Base-by-base conservation (phyloP, 1,140 invertebrate species). In the Chrysomallon squamiferum region DNA sequence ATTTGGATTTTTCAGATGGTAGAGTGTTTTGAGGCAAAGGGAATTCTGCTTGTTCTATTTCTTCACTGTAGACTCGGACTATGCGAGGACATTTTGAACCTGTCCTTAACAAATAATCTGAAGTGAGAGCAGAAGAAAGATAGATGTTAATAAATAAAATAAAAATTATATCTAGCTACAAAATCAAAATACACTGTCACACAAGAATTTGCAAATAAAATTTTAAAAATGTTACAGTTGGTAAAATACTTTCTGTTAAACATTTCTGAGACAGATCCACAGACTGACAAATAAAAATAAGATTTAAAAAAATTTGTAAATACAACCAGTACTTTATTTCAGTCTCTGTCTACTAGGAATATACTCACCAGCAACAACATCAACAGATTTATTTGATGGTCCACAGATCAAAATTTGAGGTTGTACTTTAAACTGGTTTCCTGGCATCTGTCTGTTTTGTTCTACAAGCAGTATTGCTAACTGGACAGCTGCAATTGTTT, bases 321-420 rank as follows among this genome's bases (percentile, higher is more conserved):
- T n/a, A n/a, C n/a, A n/a, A n/a, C n/a, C n/a, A n/a, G n/a, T n/a
- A n/a, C n/a, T n/a, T n/a, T n/a, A n/a, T n/a, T n/a, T n/a, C n/a
- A n/a, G n/a, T n/a, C n/a, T n/a, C n/a, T n/a, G n/a, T n/a, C n/a
- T n/a, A n/a, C n/a, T n/a, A n/a, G n/a, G n/a, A n/a, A n/a, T n/a
- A 35, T 35, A 65, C 69, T 69, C 59, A 84, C 81, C 76, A 52
- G 74, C 70, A 22, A 81, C 56, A 32, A 80, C 69, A 72, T 85
- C 80, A n/a, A 85, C 43, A 57, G 73, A 71, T 25, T 73, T 64
- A 59, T 84, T 78, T 50, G 68, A 73, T 2, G 82, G 77, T n/a
- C 72, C 81, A 76, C 83, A 85, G 22, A 80, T 60, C 33, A 84
- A 59, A 15, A 84, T 74, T 45, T 81, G 81, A 11, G 69, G 62